Evolutionary conservation across 2,888 invertebrate genomes (phyloP).

Genomic region (Agrotis exclamationis): DNA sequence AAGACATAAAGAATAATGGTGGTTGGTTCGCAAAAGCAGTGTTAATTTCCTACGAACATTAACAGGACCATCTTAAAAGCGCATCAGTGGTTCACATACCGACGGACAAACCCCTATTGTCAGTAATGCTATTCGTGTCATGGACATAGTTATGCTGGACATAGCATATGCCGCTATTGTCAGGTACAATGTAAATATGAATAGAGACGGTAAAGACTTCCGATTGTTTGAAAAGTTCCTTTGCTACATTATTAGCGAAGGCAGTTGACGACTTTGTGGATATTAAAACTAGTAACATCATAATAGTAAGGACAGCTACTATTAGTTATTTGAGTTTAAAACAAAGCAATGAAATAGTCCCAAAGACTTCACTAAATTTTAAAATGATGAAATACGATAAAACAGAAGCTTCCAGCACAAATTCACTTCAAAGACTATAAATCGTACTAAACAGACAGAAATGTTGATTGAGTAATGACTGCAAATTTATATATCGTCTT

Average conservation of each 20-base stretch:
- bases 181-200: conserved; percentile 77
- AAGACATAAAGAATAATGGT: conserved; percentile 81
- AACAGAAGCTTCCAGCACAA: conserved; percentile 11
- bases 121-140: conserved; percentile 76
- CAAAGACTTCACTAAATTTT: background rate
- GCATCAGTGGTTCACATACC: conserved; percentile 73
- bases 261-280: conserved; percentile 14
- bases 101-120: conserved; percentile 81
- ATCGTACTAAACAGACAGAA: conserved; percentile 45
- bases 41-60: conserved; percentile 84
- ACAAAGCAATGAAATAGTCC: background rate
- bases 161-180: conserved; percentile 70
- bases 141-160: conserved; percentile 69
- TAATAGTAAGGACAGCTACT: background rate
- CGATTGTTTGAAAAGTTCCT: conserved; percentile 54
- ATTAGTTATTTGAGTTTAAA: background rate
- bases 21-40: conserved; percentile 77
- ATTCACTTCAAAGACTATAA: conserved; percentile 33
- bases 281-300: conserved; percentile 7
- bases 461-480: conserved; percentile 51
- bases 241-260: conserved; percentile 44
- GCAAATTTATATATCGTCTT: conserved; percentile 53
- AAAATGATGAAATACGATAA: background rate
- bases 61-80: conserved; percentile 80
- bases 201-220: conserved; percentile 72